These are phyloP conservation scores for Brotogeris chrysoptera DNA, from an alignment of 2,797 vertebrate genomes.

Conservation along the genomic window DNA sequence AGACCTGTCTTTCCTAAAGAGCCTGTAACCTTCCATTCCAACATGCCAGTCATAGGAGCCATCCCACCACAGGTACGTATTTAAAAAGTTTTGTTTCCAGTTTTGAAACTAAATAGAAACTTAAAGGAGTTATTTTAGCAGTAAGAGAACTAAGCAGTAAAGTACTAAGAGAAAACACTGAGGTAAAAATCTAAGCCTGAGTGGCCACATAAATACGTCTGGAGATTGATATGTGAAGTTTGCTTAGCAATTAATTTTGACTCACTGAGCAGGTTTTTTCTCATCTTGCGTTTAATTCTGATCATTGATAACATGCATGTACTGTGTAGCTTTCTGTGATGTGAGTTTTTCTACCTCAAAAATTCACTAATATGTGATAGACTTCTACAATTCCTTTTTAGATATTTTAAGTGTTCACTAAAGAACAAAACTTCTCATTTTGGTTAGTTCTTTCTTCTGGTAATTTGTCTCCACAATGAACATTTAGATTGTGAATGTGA, in stretches of 20 bases:
- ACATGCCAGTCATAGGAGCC: too few relatives aligned
- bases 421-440: background rate
- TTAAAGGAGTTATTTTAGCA: background rate
- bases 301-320: background rate
- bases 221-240: background rate
- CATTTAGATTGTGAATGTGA: background rate
- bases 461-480: background rate
- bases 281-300: background rate
- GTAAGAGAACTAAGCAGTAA: background rate
- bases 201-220: background rate
- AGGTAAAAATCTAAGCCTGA: background rate
- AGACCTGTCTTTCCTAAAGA: too few relatives aligned
- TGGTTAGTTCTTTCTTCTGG: background rate
- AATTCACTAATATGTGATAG: background rate
- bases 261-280: background rate
- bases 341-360: background rate
- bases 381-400: background rate
- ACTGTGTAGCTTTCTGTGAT: background rate
- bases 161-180: background rate
- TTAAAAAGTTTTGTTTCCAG: background rate
- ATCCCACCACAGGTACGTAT: background rate
- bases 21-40: too few relatives aligned
- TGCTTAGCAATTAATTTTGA: background rate
- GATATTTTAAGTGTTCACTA: background rate
- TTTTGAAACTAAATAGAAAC: background rate